Evolutionary conservation across 2,888 invertebrate species (phyloP).

Genomic region (Entomobrya multifasciata): DNA sequence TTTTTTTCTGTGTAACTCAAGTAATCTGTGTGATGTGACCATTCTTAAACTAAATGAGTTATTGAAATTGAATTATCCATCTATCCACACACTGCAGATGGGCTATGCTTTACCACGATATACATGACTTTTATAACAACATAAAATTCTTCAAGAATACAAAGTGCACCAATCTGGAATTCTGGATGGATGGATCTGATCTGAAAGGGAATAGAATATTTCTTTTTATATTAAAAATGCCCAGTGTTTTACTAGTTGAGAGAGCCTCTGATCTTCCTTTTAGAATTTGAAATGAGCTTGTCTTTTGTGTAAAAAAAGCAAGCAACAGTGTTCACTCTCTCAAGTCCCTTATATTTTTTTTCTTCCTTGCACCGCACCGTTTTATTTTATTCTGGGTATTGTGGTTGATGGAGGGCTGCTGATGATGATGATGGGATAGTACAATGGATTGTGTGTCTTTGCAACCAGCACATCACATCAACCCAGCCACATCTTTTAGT

Average conservation of each 20-base stretch:
- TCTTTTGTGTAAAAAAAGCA: too few relatives aligned
- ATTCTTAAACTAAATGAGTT: slow-evolving; percentile 59
- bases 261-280: not conserved
- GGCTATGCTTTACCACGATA: too few relatives aligned
- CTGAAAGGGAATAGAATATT: not conserved
- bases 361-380: not conserved
- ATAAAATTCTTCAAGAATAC: too few relatives aligned
- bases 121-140: too few relatives aligned
- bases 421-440: not conserved
- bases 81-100: too few relatives aligned
- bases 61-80: slow-evolving; percentile 66
- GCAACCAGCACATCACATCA: not conserved
- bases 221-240: slow-evolving; percentile 28
- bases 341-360: slow-evolving; percentile 1
- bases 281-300: slow-evolving; percentile 37
- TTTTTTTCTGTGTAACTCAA: not conserved
- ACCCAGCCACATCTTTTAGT: slow-evolving; percentile 20
- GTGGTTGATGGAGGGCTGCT: not conserved
- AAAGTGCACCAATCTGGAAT: too few relatives aligned
- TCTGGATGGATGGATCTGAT: not conserved
- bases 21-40: not conserved
- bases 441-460: too few relatives aligned
- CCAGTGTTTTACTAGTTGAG: slow-evolving; percentile 4
- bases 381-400: not conserved
- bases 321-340: slow-evolving; percentile 46